Conservation (phyloP, 1,140 invertebrate species). For the Drosophila ananassae region DNA sequence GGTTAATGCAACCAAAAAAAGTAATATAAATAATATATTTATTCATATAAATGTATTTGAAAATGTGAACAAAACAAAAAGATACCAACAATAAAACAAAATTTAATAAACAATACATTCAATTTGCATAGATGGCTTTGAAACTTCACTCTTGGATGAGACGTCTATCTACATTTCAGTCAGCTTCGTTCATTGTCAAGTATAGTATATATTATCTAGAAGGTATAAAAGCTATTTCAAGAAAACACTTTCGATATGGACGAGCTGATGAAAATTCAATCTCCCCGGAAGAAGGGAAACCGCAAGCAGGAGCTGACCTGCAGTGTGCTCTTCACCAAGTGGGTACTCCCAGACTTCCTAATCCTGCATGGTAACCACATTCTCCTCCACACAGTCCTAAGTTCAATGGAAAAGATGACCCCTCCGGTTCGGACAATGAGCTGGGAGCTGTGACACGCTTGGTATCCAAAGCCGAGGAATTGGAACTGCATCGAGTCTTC, state of each 20-base stretch:
- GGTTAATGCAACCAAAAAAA: slow-evolving; percentile 55
- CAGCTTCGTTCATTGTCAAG: too few species aligned
- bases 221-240: too few species aligned
- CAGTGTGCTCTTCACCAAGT: slow-evolving; percentile 53
- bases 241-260: slow-evolving; percentile 41
- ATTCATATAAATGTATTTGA: slow-evolving; percentile 82
- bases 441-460: slow-evolving; percentile 28
- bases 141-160: too few species aligned
- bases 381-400: slow-evolving; percentile 10
- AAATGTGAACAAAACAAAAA: slow-evolving; percentile 75
- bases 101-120: slow-evolving; percentile 71
- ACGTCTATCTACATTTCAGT: too few species aligned
- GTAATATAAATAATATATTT: slow-evolving; percentile 79
- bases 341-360: not conserved
- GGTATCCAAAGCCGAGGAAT: slow-evolving; percentile 49
- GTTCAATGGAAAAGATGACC: not conserved
- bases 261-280: slow-evolving; percentile 34
- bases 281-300: not conserved
- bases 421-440: slow-evolving; percentile 8
- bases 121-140: not conserved
- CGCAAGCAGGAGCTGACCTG: slow-evolving; percentile 38
- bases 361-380: too few species aligned
- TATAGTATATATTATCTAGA: too few species aligned
- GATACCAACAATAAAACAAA: slow-evolving; percentile 78
- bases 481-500: slow-evolving; percentile 36